A percentile compares a stretch with the other conserved stretches of the same genome.
These are phyloP conservation scores for Hippocampus abdominalis DNA, from an alignment of 2,113 vertebrate genomes.

Conservation along the genomic window DNA sequence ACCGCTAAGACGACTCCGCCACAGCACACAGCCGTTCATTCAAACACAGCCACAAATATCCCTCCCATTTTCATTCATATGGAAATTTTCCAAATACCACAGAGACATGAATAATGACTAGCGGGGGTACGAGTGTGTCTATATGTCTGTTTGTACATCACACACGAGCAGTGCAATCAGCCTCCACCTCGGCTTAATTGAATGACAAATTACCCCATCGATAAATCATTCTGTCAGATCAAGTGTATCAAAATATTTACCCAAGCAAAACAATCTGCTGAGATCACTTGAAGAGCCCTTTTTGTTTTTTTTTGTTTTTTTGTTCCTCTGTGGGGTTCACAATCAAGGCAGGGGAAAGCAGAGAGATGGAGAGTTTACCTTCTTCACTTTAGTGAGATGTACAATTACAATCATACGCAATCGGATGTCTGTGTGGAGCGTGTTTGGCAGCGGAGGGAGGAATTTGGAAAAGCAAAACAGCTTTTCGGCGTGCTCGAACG, in stretches of 20 bases:
- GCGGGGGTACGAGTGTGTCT: conserved; percentile 1
- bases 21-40: conserved; percentile 44
- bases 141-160: conserved; percentile 19
- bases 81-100: conserved; percentile 62
- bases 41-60: conserved; percentile 17
- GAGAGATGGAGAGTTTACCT: conserved; percentile 30
- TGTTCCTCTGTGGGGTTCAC: conserved; percentile 52
- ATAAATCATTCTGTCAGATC: conserved; percentile 75
- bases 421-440: conserved; percentile 31
- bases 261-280: conserved; percentile 77
- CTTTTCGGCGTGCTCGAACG: conserved; percentile 33
- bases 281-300: conserved; percentile 71
- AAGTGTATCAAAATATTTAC: conserved; percentile 78
- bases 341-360: conserved; percentile 42
- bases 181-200: conserved; percentile 66
- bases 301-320: conserved; percentile 72
- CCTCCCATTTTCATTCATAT: conserved; percentile 65
- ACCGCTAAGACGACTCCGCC: conserved; percentile 35
- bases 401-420: conserved; percentile 39
- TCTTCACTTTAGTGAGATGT: conserved; percentile 33
- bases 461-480: conserved; percentile 30
- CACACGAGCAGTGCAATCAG: conserved; percentile 66
- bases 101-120: conserved; percentile 34
- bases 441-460: conserved; percentile 23
- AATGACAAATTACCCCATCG: conserved; percentile 80